phyloP scores from a whole-genome alignment of 2,888 invertebrate genomes.

The Leptinotarsa juncta region DNA sequence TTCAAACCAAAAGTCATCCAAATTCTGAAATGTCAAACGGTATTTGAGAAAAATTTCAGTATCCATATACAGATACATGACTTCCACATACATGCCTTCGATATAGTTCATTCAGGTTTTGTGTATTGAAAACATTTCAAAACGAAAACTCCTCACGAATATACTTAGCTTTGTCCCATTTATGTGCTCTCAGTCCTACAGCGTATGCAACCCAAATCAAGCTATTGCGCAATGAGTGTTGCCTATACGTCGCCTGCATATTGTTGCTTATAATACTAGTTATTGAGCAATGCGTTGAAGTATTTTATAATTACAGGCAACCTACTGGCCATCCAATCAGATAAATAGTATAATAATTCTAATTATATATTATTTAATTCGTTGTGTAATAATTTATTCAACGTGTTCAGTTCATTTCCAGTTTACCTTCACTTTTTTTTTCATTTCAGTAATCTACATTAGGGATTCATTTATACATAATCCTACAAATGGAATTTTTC shows the following conservation, averaged over 20 bases:
- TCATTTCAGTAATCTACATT: background rate
- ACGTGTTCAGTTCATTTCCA: slow-evolving; percentile 30
- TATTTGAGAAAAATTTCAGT: too few species aligned
- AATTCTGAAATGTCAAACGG: too few species aligned
- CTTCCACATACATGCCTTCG: too few species aligned
- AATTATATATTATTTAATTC: slow-evolving; percentile 35
- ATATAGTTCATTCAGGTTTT: too few species aligned
- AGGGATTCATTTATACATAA: slow-evolving; percentile 16
- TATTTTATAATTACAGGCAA: slow-evolving; percentile 17
- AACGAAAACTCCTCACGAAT: too few species aligned
- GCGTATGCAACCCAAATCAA: slow-evolving; percentile 20
- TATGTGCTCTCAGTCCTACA: background rate
- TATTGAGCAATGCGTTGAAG: slow-evolving; percentile 14
- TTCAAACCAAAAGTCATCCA: too few species aligned
- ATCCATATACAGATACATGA: too few species aligned
- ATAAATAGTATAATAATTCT: slow-evolving; percentile 22
- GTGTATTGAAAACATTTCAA: too few species aligned
- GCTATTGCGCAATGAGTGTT: background rate
- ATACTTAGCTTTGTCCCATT: background rate
- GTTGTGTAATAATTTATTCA: slow-evolving; percentile 31
- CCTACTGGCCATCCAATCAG: slow-evolving; percentile 6
- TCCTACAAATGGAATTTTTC: slow-evolving; percentile 9
- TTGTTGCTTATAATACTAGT: background rate
- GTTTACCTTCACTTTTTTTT: slow-evolving; percentile 36
- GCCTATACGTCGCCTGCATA: background rate